Base-by-base conservation (phyloP, 1,140 invertebrate species). In the Cardiocondyla obscurior region DNA sequence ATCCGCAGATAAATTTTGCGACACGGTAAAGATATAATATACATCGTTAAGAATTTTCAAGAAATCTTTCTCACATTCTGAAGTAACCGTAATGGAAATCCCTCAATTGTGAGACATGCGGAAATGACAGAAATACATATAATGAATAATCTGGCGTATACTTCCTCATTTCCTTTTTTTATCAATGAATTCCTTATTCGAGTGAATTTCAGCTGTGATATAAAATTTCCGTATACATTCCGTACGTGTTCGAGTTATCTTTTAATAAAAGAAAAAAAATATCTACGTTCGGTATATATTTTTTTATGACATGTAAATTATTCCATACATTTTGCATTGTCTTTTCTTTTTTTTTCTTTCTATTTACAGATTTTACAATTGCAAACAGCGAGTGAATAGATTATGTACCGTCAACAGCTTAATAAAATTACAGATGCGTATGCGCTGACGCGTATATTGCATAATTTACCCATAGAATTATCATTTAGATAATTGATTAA, bases 401-500 rank as follows among this genome's bases (percentile, higher is more conserved):
- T 69, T n/a, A 46, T 46, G 12, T 10, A 10, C 3, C n/a, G 6
- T 51, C 6, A 53, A 53, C 7, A 4, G 3, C 19, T 70, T 70
- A 53, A 70, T 53, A 70, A 70, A 70, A 70, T 53, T 70, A 70
- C 12, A 51, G 19, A n/a, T 70, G 10, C 10, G 16, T 30, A 19
- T 30, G 33, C 19, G 12, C 2, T 14, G n/a, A 19, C n/a, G 46
- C 4, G 14, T 36, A 36, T 36, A 25, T 53, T 69, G 16, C 25
- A 67, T 67, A 67, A 67, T 49, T 67, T 67, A 69, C 16, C 44
- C 19, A 49, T 30, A 33, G 44, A 33, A 53, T 70, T 25, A 53
- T 70, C n/a, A 69, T 69, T 49, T 51, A 69, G 28, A 22, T 69
- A 69, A 69, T 69, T 33, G n/a, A 69, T 6, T 30, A 30, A 69